Base-by-base conservation (phyloP, 2,113 vertebrate species). In the Laterallus jamaicensis region DNA sequence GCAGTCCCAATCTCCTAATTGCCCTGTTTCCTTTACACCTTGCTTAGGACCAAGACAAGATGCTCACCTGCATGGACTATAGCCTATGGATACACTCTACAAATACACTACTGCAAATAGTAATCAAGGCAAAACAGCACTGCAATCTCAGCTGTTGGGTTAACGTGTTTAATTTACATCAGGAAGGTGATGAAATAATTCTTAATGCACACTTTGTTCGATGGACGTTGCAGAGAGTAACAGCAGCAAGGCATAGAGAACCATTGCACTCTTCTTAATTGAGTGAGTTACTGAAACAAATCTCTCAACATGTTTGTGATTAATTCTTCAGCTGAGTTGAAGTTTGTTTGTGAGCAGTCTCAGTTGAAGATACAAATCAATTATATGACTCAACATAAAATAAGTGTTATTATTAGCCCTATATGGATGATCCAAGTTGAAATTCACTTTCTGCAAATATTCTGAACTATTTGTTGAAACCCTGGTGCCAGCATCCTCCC, bases 361-460 rank as follows among this genome's bases (percentile, higher is more conserved):
- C 5, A 19, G 47, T 32, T 79, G 83, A 86, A 75, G 60, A 55
- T n/a, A 64, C 25, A 71, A 56, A 70, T 59, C 49, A 80, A 78
- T 74, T 66, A 35, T 5, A 29, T 15, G 71, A 85, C 42, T 82
- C 12, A 5, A 67, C 54, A 49, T 17, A 75, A 82, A 95, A 32
- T 47, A 94, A 92, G 12, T 63, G 40, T 37, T 74, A 50, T 74
- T 84, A 86, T 64, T 82, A 86, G 58, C 26, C 47, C 66, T 35
- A 40, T 12, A 26, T 11, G 12, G 58, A 71, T 77, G 81, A 92
- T 79, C 59, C 86, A 67, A 86, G 66, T 80, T 79, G 67, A 92
- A 93, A 93, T 42, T 66, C 15, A 50, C 78, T 88, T 89, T 80
- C 84, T 82, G 82, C 58, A 92, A 90, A 90, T 88, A 94, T 47